Base-by-base conservation (phyloP, 1,140 invertebrate species). In the Drosophila tristis region DNA sequence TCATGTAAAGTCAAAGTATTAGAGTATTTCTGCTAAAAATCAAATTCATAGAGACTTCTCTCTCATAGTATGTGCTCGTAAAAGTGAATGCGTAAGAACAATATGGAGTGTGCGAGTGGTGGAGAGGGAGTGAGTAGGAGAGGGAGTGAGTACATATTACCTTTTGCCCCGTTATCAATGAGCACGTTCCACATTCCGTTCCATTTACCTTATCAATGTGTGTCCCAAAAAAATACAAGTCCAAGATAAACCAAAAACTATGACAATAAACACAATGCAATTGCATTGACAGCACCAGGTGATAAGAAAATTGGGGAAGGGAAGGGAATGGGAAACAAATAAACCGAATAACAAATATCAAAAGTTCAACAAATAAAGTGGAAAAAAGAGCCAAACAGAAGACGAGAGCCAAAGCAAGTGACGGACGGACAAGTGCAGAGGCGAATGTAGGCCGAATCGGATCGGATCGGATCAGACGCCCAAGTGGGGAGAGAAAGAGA, bases 201-300 rank as follows among this genome's bases (percentile, higher is more conserved):
- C 71, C 70, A 60, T 51, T 64, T 31, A 56, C 57, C 60, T 81
- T 85, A 87, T 81, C 81, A 57, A 31, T 54, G n/a, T 47, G 31
- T 80, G 71, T 48, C 72, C 78, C 42, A 76, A 71, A 80, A 75
- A 78, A 2, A 7, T 4, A 9, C 45, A 43, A 23, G 55, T 57
- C 42, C 23, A 31, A 74, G 81, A 85, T 80, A 85, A 80, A 73
- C 49, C 26, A 42, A 74, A 55, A 60, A 29, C 29, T 74, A 78
- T 61, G 68, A 56, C 49, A 81, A 68, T 63, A 70, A 48, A 59
- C 54, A 65, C 75, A 86, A 77, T 86, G 81, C 81, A 85, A 67
- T 73, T 84, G 76, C 80, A 85, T 80, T 80, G 57, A 77, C 67
- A 71, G 39, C 35, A 13, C 11, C 61, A 65, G 16, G 9, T 59